These are phyloP conservation scores for Notodonta dromedarius DNA, from an alignment of 2,888 invertebrate genomes.

Conservation along the genomic window DNA sequence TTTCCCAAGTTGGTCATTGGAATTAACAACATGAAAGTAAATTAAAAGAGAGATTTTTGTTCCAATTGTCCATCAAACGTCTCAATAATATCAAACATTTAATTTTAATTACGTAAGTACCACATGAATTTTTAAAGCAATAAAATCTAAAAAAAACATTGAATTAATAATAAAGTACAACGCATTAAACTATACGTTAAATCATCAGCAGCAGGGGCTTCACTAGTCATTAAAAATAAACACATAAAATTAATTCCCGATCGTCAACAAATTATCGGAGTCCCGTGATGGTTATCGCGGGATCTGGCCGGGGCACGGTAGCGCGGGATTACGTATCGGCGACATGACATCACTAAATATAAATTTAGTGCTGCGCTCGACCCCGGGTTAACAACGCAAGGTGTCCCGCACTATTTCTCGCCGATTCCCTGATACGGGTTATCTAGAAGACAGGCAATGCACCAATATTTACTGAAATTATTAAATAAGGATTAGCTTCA, in stretches of 20 bases:
- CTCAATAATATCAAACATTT: conserved; percentile 11
- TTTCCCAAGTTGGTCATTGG: no score
- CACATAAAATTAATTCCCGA: conserved; percentile 55
- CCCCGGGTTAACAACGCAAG: conserved; percentile 69
- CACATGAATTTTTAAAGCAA: neutral
- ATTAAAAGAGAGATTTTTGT: neutral
- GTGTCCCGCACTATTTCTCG: conserved; percentile 69
- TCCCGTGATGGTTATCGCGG: conserved; percentile 56
- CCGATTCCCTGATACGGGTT: conserved; percentile 60
- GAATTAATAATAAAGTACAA: conserved; percentile 25
- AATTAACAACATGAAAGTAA: neutral
- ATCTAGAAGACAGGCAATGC: conserved; percentile 32
- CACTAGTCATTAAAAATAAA: conserved; percentile 47
- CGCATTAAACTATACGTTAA: conserved; percentile 23
- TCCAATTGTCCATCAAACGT: conserved; percentile 2
- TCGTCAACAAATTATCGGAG: conserved; percentile 65
- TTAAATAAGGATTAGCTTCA: neutral
- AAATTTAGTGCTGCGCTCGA: conserved; percentile 67
- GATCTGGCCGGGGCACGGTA: conserved; percentile 65
- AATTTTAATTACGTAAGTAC: conserved; percentile 10
- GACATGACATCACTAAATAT: conserved; percentile 71
- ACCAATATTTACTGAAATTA: neutral
- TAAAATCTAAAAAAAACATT: conserved; percentile 5
- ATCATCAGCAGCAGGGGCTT: conserved; percentile 38
- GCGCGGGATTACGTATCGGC: conserved; percentile 70